Evolutionary conservation across 2,888 invertebrate genomes (phyloP).

Genomic region (Neocrepidodera transversa): DNA sequence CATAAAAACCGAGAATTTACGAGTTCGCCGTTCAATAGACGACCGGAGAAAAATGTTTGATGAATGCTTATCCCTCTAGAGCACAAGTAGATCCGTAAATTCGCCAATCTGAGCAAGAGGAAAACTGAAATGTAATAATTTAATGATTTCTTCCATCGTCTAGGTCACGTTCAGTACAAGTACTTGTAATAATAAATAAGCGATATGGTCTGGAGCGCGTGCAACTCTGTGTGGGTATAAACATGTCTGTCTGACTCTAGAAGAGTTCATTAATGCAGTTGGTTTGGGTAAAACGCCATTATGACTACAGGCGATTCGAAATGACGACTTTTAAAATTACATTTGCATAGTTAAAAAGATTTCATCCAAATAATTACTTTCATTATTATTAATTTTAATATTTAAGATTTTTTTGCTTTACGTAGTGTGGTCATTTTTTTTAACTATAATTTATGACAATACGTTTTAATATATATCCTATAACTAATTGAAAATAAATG

Average conservation of each 20-base stretch:
- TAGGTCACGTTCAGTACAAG: conserved; percentile 59
- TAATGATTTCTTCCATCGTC: conserved; percentile 58
- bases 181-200: conserved; percentile 60
- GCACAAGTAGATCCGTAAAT: conserved; percentile 39
- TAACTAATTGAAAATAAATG: too few species aligned
- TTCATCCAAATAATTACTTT: too few species aligned
- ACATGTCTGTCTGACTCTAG: conserved; percentile 59
- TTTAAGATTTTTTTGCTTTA: too few species aligned
- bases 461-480: too few species aligned
- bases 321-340: conserved; percentile 60
- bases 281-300: conserved; percentile 59
- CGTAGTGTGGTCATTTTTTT: too few species aligned
- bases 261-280: conserved; percentile 61
- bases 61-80: conserved; percentile 36
- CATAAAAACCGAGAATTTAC: conserved; percentile 15
- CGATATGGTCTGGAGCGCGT: conserved; percentile 61
- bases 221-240: conserved; percentile 60
- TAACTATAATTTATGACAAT: too few species aligned
- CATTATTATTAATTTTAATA: too few species aligned
- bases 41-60: conserved; percentile 34
- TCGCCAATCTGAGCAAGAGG: conserved; percentile 42
- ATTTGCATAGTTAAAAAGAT: conserved; percentile 59
- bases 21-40: conserved; percentile 19
- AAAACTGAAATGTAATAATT: conserved; percentile 54
- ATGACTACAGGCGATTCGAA: conserved; percentile 56